phyloP scores from a whole-genome alignment of 2,888 invertebrate species.

The Tryphoninae sp. region DNA sequence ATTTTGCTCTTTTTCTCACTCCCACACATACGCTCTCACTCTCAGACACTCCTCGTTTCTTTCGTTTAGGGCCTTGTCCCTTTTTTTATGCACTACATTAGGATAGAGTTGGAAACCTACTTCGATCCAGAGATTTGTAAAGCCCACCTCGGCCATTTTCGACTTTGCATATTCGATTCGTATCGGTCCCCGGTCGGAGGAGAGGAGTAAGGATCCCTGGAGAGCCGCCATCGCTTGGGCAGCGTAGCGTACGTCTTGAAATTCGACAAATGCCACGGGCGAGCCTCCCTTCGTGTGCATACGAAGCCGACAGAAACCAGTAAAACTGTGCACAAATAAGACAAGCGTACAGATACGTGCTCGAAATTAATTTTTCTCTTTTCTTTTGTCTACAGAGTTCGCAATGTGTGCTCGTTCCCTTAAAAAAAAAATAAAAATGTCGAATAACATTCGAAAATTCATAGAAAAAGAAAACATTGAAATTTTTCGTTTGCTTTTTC shows the following conservation, averaged over 20 bases:
- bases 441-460: neutral
- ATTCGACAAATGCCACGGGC: slow-evolving; percentile 99
- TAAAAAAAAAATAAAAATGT: slow-evolving; percentile 16
- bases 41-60: neutral
- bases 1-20: too few species aligned
- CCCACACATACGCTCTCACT: too few species aligned
- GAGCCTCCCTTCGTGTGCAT: slow-evolving; percentile 94
- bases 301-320: slow-evolving; percentile 98
- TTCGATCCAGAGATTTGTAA: slow-evolving; percentile 82
- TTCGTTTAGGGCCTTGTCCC: neutral
- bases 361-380: slow-evolving; percentile 39
- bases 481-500: neutral
- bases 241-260: slow-evolving; percentile 95
- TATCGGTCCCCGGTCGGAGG: slow-evolving; percentile 98
- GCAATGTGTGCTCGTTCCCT: slow-evolving; percentile 11
- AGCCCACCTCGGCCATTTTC: slow-evolving; percentile 95
- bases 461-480: neutral
- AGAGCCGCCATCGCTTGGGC: slow-evolving; percentile 95
- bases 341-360: slow-evolving; percentile 71
- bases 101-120: slow-evolving; percentile 81
- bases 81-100: slow-evolving; percentile 55
- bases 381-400: slow-evolving; percentile 19
- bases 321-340: slow-evolving; percentile 92
- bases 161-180: slow-evolving; percentile 99
- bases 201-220: slow-evolving; percentile 97